phyloP scores from a whole-genome alignment of 2,888 invertebrate genomes.

The Osedax frankpressi region DNA sequence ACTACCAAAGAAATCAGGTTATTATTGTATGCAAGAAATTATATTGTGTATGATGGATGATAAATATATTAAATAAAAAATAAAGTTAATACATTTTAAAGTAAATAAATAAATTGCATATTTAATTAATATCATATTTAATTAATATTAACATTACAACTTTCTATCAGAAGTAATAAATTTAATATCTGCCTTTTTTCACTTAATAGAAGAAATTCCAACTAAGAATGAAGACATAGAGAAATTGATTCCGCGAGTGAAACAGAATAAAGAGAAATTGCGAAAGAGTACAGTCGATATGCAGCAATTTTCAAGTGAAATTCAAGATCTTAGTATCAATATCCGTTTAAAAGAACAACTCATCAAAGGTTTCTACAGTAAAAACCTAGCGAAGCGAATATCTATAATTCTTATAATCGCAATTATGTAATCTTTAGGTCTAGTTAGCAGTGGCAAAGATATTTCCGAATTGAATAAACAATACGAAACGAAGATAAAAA shows the following conservation, averaged over 20 bases:
- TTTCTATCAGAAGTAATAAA: too few species aligned
- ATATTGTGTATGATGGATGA: too few species aligned
- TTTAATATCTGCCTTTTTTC: too few species aligned
- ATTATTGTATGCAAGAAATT: too few species aligned
- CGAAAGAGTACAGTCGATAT: background rate
- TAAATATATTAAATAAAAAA: too few species aligned
- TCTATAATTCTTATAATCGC: background rate
- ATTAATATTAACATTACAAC: too few species aligned
- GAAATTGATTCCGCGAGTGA: background rate
- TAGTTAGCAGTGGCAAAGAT: background rate
- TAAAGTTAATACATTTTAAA: too few species aligned
- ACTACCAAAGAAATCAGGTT: too few species aligned
- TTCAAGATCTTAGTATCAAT: background rate
- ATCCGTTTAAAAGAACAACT: background rate
- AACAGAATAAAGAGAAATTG: background rate
- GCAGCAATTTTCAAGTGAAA: background rate
- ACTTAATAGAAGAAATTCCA: too few species aligned
- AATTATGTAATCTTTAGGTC: background rate
- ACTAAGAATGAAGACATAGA: background rate
- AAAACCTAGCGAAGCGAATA: background rate
- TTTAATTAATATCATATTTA: too few species aligned
- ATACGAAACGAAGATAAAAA: background rate
- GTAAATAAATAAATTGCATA: too few species aligned
- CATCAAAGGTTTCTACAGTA: background rate
- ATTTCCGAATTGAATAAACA: background rate